Base-by-base conservation (phyloP, 2,113 vertebrate species). In the Pseudolaguvia tuberculata region DNA sequence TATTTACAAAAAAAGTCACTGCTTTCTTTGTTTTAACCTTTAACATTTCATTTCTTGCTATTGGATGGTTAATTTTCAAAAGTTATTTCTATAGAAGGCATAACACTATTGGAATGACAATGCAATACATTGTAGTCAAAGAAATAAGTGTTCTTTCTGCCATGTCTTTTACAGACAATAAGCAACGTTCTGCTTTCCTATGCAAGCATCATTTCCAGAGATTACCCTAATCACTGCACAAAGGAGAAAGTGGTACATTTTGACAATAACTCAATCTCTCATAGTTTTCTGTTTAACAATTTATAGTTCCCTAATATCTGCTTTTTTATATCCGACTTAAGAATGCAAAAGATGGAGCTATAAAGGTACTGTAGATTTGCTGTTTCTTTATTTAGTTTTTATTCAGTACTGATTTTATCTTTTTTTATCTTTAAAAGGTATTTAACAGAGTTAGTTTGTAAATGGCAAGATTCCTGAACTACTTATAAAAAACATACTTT, bases 131-230 rank as follows among this genome's bases (percentile, higher is more conserved):
- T 35, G 6, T 55, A n/a, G 27, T 75, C 42, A 47, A 11, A 56
- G 21, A 27, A 5, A 13, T 65, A 21, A 75, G 11, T 56, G 55
- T 50, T 48, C 4, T 58, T 39, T 58, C 20, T 59, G 47, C 20
- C 15, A 27, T 14, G 63, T 59, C 17, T 17, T 76, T 63, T 76
- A 17, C 86, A 99, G 97, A 99, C 97, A 61, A 99, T 99, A 85
- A 96, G 97, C 87, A 99, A 99, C 0, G 94, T 99, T 35, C 92
- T 99, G 1, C 91, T 99, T 13, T 96, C 98, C 76, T 99, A 99
- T 0, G 94, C 94, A 0, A 95, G 98, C 81, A 96, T 98, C 72
- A 95, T 99, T 81, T 94, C 96, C 76, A 97, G 94, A 87, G 91
- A 93, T 73, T 99, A 96, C 4, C 92, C 95, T 70, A 95, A 93